phyloP scores from a whole-genome alignment of 2,113 vertebrate genomes.

The Dermatemys mawii region DNA sequence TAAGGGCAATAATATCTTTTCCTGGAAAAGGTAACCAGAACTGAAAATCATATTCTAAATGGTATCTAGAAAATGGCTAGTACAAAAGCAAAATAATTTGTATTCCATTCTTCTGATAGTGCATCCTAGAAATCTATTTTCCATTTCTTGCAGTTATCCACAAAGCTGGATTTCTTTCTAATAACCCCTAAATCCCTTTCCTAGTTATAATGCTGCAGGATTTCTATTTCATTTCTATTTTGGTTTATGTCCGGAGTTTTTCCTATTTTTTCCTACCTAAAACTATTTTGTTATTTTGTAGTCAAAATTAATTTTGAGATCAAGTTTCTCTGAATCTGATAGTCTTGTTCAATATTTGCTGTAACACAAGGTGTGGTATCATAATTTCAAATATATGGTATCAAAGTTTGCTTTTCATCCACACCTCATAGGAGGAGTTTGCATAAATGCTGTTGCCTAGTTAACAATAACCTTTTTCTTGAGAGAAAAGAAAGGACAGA shows the following conservation, averaged over 20 bases:
- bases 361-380: not conserved
- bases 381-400: not conserved
- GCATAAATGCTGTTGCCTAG: not conserved
- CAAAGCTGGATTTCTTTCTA: not conserved
- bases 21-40: not conserved
- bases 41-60: not conserved
- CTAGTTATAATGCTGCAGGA: not conserved
- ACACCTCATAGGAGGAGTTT: not conserved
- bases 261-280: not conserved
- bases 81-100: not conserved
- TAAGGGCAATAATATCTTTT: not conserved
- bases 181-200: not conserved
- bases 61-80: not conserved
- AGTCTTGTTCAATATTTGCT: not conserved
- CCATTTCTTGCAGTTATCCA: not conserved
- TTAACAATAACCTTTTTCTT: not conserved
- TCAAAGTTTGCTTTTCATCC: not conserved
- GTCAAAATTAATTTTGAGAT: not conserved
- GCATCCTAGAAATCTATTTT: not conserved
- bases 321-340: not conserved
- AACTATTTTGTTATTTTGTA: not conserved
- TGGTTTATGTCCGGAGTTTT: rapidly evolving
- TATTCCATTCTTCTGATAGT: not conserved
- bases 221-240: not conserved
- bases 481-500: not conserved